Conservation (phyloP, 2,797 vertebrate genomes). For the Bufotes viridis region DNA sequence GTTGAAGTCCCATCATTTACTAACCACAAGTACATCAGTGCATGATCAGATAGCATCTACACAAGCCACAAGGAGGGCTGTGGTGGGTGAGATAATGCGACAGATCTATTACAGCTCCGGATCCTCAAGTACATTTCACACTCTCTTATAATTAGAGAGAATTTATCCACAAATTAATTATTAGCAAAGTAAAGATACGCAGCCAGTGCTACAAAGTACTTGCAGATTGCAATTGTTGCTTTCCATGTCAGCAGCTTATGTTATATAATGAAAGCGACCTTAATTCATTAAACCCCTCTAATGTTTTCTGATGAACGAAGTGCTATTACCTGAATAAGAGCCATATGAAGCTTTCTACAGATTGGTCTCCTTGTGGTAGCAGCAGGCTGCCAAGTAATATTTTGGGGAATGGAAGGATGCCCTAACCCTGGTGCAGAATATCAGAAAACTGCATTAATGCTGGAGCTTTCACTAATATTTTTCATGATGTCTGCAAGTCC, state of each 20-base stretch:
- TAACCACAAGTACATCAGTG: slow-evolving; percentile 86
- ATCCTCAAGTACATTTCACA: slow-evolving; percentile 22
- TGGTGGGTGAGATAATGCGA: slow-evolving; percentile 65
- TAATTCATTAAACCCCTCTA: neutral
- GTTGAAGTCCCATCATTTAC: slow-evolving; percentile 79
- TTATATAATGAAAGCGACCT: neutral
- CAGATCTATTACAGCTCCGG: slow-evolving; percentile 80
- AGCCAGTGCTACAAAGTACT: neutral
- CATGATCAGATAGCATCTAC: slow-evolving; percentile 81
- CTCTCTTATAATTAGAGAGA: neutral
- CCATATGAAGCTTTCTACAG: neutral
- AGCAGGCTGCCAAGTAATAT: neutral
- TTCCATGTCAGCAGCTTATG: neutral
- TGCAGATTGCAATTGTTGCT: neutral
- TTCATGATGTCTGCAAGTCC: neutral
- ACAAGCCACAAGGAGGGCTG: slow-evolving; percentile 73
- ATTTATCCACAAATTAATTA: neutral
- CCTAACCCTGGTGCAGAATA: too few relatives aligned
- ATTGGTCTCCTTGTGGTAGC: neutral
- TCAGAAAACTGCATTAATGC: too few relatives aligned
- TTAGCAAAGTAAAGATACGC: neutral
- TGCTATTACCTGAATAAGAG: neutral
- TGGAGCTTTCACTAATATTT: neutral
- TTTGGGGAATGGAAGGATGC: too few relatives aligned
- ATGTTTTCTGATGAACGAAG: neutral